phyloP scores from a whole-genome alignment of 2,113 vertebrate species.

The Puntigrus tetrazona region DNA sequence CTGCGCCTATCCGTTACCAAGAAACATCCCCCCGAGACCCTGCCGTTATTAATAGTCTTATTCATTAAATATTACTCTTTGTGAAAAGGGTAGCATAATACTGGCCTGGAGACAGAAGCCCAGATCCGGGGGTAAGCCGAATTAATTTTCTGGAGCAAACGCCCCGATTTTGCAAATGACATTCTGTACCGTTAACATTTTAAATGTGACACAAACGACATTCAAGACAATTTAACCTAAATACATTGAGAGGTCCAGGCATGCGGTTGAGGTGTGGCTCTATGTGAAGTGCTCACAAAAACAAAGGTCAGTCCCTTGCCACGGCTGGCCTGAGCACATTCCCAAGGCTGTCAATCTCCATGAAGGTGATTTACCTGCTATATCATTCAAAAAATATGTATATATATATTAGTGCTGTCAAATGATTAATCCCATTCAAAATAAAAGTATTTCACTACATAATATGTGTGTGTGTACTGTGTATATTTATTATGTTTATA shows the following conservation, averaged over 20 bases:
- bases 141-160: conserved; percentile 95
- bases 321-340: conserved; percentile 21
- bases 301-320: conserved; percentile 50
- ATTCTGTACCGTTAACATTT: conserved; percentile 93
- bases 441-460: too few species aligned
- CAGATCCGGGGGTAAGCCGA: conserved; percentile 88
- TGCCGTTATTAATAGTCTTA: conserved; percentile 93
- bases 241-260: conserved; percentile 66
- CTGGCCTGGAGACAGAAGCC: conserved; percentile 91
- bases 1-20: conserved; percentile 85
- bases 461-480: too few species aligned
- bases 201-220: conserved; percentile 96
- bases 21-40: conserved; percentile 86
- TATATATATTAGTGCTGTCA: too few species aligned
- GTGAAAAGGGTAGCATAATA: conserved; percentile 96
- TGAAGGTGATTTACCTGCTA: conserved; percentile 48
- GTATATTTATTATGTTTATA: too few species aligned
- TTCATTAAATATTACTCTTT: conserved; percentile 98
- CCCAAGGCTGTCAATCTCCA: conserved; percentile 42
- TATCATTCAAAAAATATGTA: conserved; percentile 53
- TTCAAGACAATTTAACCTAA: conserved; percentile 91
- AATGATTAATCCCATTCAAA: too few species aligned
- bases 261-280: conserved; percentile 51
- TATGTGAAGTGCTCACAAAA: conserved; percentile 54
- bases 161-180: conserved; percentile 91